Percentiles rank a stretch among this genome's conserved stretches.
These are phyloP conservation scores for Cosmia trapezina DNA, from an alignment of 2,888 invertebrate genomes.

Conservation along the genomic window DNA sequence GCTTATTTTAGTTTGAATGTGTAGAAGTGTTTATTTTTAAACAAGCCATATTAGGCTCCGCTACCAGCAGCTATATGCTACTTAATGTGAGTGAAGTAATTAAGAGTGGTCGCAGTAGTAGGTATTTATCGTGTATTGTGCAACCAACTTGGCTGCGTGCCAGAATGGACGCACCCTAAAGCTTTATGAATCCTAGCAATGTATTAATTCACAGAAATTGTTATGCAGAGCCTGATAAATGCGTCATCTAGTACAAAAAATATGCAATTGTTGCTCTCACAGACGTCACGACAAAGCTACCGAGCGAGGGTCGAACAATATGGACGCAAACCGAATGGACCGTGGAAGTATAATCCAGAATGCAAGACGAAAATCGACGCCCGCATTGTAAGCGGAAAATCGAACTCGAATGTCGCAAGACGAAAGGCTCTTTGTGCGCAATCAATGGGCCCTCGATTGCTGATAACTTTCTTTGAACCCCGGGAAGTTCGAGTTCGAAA, in stretches of 20 bases:
- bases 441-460: constrained; percentile 88
- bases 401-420: constrained; percentile 86
- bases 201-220: constrained; percentile 83
- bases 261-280: constrained; percentile 48
- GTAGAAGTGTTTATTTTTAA: constrained; percentile 51
- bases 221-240: constrained; percentile 76
- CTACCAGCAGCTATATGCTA: constrained; percentile 63
- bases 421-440: constrained; percentile 87
- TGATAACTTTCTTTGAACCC: constrained; percentile 87
- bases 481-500: constrained; percentile 80
- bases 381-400: constrained; percentile 87
- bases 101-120: constrained; percentile 84
- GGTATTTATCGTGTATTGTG: constrained; percentile 88
- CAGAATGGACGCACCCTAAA: constrained; percentile 81
- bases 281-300: constrained; percentile 65
- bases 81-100: constrained; percentile 86
- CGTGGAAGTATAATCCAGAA: constrained; percentile 83
- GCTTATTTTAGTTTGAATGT: constrained; percentile 36
- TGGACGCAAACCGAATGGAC: constrained; percentile 77
- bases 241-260: constrained; percentile 61
- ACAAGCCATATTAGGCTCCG: constrained; percentile 42
- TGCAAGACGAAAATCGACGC: constrained; percentile 86
- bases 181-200: constrained; percentile 84
- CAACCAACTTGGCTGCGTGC: constrained; percentile 82
- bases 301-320: constrained; percentile 74